A percentile compares a stretch with the other conserved stretches of the same genome.
phyloP scores from a whole-genome alignment of 2,797 vertebrate species.

The Hypotaenidia okinawae region DNA sequence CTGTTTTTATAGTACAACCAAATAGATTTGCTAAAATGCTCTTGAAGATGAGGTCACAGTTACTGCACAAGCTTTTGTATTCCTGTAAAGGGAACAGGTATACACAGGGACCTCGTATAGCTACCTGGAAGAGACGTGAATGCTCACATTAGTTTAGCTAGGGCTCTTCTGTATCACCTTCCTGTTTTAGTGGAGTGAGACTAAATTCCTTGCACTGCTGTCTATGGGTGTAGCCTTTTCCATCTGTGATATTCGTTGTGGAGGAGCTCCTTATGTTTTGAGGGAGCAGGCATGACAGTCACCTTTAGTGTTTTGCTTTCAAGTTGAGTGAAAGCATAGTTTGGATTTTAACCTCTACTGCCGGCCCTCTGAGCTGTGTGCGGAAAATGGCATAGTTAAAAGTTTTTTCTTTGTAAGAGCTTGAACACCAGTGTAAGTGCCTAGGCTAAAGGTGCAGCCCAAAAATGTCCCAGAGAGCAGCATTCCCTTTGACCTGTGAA shows the following conservation, averaged over 20 bases:
- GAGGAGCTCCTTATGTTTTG: background rate
- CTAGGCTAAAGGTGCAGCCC: background rate
- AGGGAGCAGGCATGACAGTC: background rate
- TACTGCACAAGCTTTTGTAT: background rate
- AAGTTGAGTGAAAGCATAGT: background rate
- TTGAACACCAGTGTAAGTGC: background rate
- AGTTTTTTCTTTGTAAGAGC: background rate
- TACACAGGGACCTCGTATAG: background rate
- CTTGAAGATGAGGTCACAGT: background rate
- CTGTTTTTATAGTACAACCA: background rate
- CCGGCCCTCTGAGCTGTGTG: background rate
- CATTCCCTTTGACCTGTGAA: background rate
- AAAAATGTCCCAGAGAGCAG: background rate
- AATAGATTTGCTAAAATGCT: background rate
- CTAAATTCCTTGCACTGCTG: background rate
- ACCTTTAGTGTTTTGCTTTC: background rate
- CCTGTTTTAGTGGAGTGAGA: background rate
- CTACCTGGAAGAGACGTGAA: background rate
- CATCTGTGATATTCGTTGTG: background rate
- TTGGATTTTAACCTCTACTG: slow-evolving; percentile 2
- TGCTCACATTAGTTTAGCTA: background rate
- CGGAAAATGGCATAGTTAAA: background rate
- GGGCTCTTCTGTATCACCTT: background rate
- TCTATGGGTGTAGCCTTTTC: background rate
- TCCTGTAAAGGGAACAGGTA: background rate